These are phyloP conservation scores for Moxostoma hubbsi DNA, from an alignment of 2,797 vertebrate species.

Conservation along the genomic window DNA sequence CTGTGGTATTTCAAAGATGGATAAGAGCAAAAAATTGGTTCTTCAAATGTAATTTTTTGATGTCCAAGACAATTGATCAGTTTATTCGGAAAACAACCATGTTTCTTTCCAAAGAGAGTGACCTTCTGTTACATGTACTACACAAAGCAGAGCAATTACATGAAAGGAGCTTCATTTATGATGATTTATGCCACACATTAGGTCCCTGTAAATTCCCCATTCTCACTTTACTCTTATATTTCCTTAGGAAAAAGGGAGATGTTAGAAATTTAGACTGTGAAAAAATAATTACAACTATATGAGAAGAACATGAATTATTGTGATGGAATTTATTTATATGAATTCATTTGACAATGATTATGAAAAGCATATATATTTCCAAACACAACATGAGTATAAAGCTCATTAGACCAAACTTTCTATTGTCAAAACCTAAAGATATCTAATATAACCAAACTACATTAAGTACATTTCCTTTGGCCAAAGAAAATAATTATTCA, in stretches of 20 bases:
- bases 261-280: constrained; percentile 49
- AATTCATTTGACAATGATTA: constrained; percentile 39
- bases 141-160: constrained; percentile 74
- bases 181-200: constrained; percentile 68
- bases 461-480: neutral
- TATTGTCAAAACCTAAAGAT: neutral
- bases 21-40: constrained; percentile 63
- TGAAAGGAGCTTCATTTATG: constrained; percentile 72
- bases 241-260: constrained; percentile 51
- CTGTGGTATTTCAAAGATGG: constrained; percentile 77
- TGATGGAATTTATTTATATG: constrained; percentile 43
- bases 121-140: constrained; percentile 70
- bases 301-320: constrained; percentile 49
- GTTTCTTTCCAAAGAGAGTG: constrained; percentile 65
- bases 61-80: constrained; percentile 73
- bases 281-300: constrained; percentile 51
- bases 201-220: constrained; percentile 71
- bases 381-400: neutral
- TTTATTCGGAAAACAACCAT: constrained; percentile 62
- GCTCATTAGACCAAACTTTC: constrained; percentile 15
- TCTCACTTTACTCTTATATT: constrained; percentile 66
- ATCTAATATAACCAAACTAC: neutral
- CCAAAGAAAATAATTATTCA: neutral
- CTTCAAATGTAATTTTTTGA: constrained; percentile 71
- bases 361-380: constrained; percentile 40